Evolutionary conservation across 2,113 vertebrate species (phyloP).

Genomic region (Notothenia rossii): DNA sequence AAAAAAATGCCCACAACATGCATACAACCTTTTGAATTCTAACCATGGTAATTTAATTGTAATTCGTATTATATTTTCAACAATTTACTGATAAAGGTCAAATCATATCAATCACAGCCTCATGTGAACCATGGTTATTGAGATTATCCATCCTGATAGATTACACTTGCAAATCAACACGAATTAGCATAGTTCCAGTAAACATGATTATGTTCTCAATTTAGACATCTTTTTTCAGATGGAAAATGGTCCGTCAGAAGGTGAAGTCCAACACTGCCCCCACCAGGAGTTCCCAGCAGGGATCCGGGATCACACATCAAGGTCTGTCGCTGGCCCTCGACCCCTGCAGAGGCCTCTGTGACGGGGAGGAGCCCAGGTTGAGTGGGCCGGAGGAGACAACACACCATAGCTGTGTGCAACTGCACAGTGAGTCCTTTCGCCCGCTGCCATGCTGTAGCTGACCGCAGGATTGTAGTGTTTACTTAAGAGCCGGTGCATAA

Average conservation of each 20-base stretch:
- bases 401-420: slow-evolving; percentile 83
- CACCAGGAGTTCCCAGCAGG: slow-evolving; percentile 77
- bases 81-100: background rate
- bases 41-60: background rate
- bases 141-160: background rate
- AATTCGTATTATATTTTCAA: background rate
- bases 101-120: background rate
- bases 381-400: slow-evolving; percentile 78
- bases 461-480: slow-evolving; percentile 87
- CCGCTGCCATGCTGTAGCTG: slow-evolving; percentile 81
- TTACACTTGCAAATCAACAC: slow-evolving; percentile 20
- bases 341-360: slow-evolving; percentile 74
- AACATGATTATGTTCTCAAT: slow-evolving; percentile 58
- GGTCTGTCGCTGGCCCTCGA: slow-evolving; percentile 74
- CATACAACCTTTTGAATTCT: background rate
- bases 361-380: slow-evolving; percentile 66
- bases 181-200: slow-evolving; percentile 25
- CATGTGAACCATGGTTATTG: background rate
- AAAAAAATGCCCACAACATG: background rate
- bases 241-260: slow-evolving; percentile 44
- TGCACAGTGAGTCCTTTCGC: slow-evolving; percentile 87
- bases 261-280: slow-evolving; percentile 68
- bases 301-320: slow-evolving; percentile 77
- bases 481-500: slow-evolving; percentile 87
- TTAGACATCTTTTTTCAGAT: slow-evolving; percentile 44